Percentiles rank a stretch among this genome's conserved stretches.
phyloP scores from a whole-genome alignment of 2,888 invertebrate species.

The Pogonocherus hispidulus region DNA sequence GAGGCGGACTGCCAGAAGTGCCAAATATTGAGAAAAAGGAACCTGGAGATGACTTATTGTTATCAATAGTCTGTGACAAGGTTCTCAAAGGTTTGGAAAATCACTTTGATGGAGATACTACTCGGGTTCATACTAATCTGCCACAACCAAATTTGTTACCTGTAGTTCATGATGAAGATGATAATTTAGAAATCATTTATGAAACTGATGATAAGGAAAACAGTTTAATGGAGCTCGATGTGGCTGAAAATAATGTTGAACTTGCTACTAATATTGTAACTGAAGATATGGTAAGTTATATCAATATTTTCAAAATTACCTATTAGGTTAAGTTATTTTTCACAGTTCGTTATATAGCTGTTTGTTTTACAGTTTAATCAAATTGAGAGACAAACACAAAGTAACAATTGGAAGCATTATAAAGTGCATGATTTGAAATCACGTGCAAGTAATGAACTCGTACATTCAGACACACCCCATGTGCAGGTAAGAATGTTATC shows the following conservation, averaged over 20 bases:
- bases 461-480: too few relatives aligned
- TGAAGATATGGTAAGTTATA: too few relatives aligned
- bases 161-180: background rate
- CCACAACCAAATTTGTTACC: background rate
- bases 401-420: conserved; percentile 12
- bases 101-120: conserved; percentile 3
- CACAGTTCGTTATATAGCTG: too few relatives aligned
- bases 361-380: conserved; percentile 10
- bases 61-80: conserved; percentile 2
- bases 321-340: too few relatives aligned
- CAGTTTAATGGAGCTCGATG: background rate
- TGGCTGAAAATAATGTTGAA: conserved; percentile 6
- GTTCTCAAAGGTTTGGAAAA: background rate
- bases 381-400: background rate
- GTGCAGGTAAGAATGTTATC: too few relatives aligned
- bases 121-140: background rate
- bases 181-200: conserved; percentile 10
- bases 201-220: conserved; percentile 10
- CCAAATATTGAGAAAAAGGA: conserved; percentile 5
- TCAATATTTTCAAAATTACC: too few relatives aligned
- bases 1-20: background rate
- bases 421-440: conserved; percentile 5
- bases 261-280: too few relatives aligned
- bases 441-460: too few relatives aligned
- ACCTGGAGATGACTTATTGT: conserved; percentile 6